Percentiles rank a stretch among this genome's conserved stretches.
Conservation (phyloP, 2,888 invertebrate species). For the Deilephila porcellus region DNA sequence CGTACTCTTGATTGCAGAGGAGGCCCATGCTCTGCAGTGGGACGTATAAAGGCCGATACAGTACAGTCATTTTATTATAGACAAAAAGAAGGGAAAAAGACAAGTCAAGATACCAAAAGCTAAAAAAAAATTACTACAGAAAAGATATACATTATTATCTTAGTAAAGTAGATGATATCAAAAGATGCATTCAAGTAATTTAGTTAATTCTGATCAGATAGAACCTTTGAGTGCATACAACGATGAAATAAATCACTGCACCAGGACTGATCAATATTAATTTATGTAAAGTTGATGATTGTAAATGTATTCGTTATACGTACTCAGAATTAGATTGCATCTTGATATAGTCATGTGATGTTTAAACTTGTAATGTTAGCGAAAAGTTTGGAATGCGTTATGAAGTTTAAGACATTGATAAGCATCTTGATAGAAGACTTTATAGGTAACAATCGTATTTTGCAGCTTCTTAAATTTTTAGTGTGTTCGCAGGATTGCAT, state of each 20-base stretch:
- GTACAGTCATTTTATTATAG: too few species aligned
- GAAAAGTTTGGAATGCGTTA: not conserved
- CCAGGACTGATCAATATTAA: not conserved
- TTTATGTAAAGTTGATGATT: not conserved
- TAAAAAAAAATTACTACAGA: too few species aligned
- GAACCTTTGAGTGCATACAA: not conserved
- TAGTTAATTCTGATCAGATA: not conserved
- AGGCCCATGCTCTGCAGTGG: too few species aligned
- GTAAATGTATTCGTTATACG: not conserved
- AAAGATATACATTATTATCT: too few species aligned
- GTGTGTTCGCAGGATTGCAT: too few species aligned
- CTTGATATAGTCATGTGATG: not conserved
- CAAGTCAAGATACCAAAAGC: too few species aligned
- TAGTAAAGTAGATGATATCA: too few species aligned
- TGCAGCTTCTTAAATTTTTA: not conserved
- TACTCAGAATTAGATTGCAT: not conserved
- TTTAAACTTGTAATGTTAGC: not conserved
- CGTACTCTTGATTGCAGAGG: too few species aligned
- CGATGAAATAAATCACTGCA: not conserved
- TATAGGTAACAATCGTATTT: not conserved
- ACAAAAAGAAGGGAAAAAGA: too few species aligned
- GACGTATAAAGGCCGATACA: too few species aligned
- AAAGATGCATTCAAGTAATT: not conserved
- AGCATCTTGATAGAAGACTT: not conserved
- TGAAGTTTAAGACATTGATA: not conserved